Base-by-base conservation (phyloP, 2,888 invertebrate species). In the Marronus borbonicus region DNA sequence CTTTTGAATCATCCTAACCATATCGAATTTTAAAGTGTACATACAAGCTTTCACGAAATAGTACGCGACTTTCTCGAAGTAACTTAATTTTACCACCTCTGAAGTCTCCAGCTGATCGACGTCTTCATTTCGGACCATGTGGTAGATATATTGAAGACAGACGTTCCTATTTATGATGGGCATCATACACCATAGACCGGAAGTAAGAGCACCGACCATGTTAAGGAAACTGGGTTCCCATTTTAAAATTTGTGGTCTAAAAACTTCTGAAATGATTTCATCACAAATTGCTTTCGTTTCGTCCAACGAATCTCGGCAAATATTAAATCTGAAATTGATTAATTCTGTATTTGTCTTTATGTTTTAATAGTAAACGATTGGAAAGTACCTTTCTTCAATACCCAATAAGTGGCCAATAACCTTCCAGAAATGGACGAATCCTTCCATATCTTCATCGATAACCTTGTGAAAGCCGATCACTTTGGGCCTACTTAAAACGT, bases 401-500 rank as follows among this genome's bases (percentile, higher is more conserved):
- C 98, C 98, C 80, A 97, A 90, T 86, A 96, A 89, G 85, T 93
- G 91, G 0, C 96, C 97, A 65, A 97, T 90, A 0, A 95, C 94
- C 80, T 93, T 92, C 97, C 97, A 97, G 85, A 96, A 92, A 87
- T 97, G 96, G 3, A 94, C 89, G 80, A 95, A 94, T 0, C 93
- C 94, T 70, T 94, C 94, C 84, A 95, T 90, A 80, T 96, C 94
- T 65, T 91, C 92, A 0, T 90, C 87, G 12, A 89, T 90, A 3
- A 90, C 88, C 80, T 91, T 90, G 8, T 90, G 87, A 12, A 97
- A 89, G 0, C 95, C 95, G 68, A 96, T 90, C 75, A 90, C 87
- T 76, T 93, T 90, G 0, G 93, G 91, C 69, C 92, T 91, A 3
- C 94, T 85, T 0, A 95, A 86, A 0, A 92, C 90, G 81, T 93